Percentiles rank a stretch among this genome's conserved stretches.
phyloP scores from a whole-genome alignment of 1,140 invertebrate genomes.

The Acromyrmex charruanus region DNA sequence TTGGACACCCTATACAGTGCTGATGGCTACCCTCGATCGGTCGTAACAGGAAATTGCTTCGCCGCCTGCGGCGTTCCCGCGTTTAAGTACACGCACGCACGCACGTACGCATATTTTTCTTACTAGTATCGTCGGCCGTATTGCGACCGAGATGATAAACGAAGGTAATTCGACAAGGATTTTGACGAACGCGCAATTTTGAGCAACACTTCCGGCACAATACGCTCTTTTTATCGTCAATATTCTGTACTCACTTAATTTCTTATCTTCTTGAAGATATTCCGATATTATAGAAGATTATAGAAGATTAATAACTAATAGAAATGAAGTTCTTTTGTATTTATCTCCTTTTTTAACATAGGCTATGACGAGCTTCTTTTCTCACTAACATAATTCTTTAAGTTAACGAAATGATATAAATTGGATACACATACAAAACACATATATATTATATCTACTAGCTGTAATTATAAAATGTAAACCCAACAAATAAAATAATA shows the following conservation, averaged over 20 bases:
- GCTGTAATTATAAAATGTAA: too few relatives aligned
- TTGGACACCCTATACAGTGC: neutral
- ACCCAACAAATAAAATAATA: too few relatives aligned
- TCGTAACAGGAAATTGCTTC: conserved; percentile 63
- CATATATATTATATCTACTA: too few relatives aligned
- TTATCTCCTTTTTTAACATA: too few relatives aligned
- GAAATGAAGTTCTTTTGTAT: neutral
- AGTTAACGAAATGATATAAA: too few relatives aligned
- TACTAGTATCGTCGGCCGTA: conserved; percentile 43
- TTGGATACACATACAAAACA: too few relatives aligned
- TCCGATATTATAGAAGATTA: neutral
- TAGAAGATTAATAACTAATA: neutral
- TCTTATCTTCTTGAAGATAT: neutral
- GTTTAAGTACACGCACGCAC: conserved; percentile 44
- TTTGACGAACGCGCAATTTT: conserved; percentile 52
- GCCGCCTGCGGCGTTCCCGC: conserved; percentile 30
- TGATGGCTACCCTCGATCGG: conserved; percentile 43
- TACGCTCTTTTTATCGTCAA: conserved; percentile 3
- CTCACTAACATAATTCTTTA: too few relatives aligned
- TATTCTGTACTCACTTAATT: conserved; percentile 3
- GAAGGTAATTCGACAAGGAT: conserved; percentile 63
- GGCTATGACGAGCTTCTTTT: too few relatives aligned
- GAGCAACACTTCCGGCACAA: neutral
- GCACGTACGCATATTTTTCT: conserved; percentile 52
- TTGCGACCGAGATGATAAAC: conserved; percentile 35